Evolutionary conservation across 2,797 vertebrate species (phyloP), one percentile per base, ranked within the genome.

Genomic region (Esox lucius): DNA sequence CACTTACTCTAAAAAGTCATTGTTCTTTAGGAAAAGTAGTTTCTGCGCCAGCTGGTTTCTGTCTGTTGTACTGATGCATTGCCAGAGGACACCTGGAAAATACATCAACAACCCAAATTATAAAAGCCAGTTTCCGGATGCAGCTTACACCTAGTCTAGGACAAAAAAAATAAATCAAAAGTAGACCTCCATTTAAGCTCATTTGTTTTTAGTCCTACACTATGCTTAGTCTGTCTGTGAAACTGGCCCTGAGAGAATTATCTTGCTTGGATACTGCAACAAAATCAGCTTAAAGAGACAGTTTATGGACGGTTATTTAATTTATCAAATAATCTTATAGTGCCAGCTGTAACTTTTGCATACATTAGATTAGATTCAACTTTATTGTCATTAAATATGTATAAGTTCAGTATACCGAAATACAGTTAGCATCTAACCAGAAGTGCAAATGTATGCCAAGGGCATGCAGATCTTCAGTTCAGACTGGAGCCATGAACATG

Each of bases 1-100:
- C 31, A n/a, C 95, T 89, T 87, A 97, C 97, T 91, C 90, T 59
- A 95, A 85, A 77, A 96, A 94, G 65, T 84, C 39, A 67, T 94
- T 94, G 56, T 96, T 94, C 81, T 87, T 92, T 75, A 99, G 91
- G 79, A 98, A 95, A 46, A 92, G 91, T 49, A 96, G 83, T 88
- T 98, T 99, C 85, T 93, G 94, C 68, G 89, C 80, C 84, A 94
- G 87, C 83, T 96, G 95, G 0, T 72, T 77, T 83, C 90, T 93
- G 72, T 97, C 92, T 80, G 85, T 72, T 8, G 92, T 81, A 70
- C 90, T 73, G n/a, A 96, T 81, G 75, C 88, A 91, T 19, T 80
- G 85, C 65, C 93, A 83, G 68, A 96, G 88, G 19, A 7, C 73
- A 81, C 90, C 95, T 96, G 79, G 39, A 83, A 75, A 82, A 19